These are phyloP conservation scores for Leptodactylus fallax DNA, from an alignment of 2,797 vertebrate species.

Conservation along the genomic window DNA sequence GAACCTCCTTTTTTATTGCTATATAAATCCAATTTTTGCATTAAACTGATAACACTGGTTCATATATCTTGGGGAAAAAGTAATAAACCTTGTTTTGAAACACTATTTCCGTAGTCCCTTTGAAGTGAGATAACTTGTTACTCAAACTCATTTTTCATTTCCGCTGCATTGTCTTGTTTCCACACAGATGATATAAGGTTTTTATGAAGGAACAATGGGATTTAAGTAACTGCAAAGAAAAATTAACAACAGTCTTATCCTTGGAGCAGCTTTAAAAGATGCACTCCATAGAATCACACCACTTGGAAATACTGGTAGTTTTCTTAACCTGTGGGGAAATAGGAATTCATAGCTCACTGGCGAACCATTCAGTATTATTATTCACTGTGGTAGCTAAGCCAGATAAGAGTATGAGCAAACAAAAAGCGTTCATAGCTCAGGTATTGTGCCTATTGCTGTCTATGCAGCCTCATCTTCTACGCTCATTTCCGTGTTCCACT, in stretches of 20 bases:
- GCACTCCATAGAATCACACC: slow-evolving; percentile 3
- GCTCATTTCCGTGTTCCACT: not conserved
- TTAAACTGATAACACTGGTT: slow-evolving; percentile 75
- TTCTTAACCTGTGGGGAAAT: slow-evolving; percentile 35
- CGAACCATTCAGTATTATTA: slow-evolving; percentile 29
- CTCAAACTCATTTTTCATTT: slow-evolving; percentile 79
- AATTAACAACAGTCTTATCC: slow-evolving; percentile 50
- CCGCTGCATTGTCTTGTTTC: slow-evolving; percentile 75
- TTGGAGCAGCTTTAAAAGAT: slow-evolving; percentile 31
- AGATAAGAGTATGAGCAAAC: slow-evolving; percentile 36
- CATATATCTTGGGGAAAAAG: slow-evolving; percentile 74
- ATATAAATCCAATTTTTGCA: slow-evolving; percentile 70
- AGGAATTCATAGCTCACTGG: slow-evolving; percentile 40
- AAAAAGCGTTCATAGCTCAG: slow-evolving; percentile 18
- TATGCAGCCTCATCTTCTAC: not conserved
- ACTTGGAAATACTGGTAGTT: slow-evolving; percentile 28
- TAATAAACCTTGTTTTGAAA: slow-evolving; percentile 74
- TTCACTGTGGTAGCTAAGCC: slow-evolving; percentile 18
- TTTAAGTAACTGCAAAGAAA: slow-evolving; percentile 51
- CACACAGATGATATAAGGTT: slow-evolving; percentile 75
- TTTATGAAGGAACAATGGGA: slow-evolving; percentile 71
- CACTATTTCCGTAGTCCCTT: slow-evolving; percentile 73
- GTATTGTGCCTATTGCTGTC: slow-evolving; percentile 12
- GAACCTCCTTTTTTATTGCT: slow-evolving; percentile 65
- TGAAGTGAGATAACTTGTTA: slow-evolving; percentile 75